Evolutionary conservation across 2,113 vertebrate species (phyloP).

Genomic region (Psilopsiagon aurifrons): DNA sequence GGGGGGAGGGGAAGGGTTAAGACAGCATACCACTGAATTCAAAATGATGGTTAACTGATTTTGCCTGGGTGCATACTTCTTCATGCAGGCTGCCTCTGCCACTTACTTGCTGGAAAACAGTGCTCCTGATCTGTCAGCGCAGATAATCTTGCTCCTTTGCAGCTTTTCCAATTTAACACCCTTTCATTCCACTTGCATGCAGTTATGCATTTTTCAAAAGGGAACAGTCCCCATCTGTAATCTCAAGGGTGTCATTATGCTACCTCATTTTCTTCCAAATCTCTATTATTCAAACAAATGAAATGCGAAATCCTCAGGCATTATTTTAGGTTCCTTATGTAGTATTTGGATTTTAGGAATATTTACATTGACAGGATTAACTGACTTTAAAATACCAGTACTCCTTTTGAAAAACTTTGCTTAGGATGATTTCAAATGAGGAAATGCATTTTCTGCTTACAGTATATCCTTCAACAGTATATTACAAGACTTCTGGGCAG

Average conservation of each 20-base stretch:
- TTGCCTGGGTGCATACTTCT: background rate
- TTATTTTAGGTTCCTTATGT: background rate
- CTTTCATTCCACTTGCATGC: background rate
- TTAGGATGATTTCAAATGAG: background rate
- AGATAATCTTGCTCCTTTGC: background rate
- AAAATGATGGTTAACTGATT: background rate
- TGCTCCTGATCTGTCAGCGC: background rate
- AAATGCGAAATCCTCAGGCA: background rate
- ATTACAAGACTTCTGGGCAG: background rate
- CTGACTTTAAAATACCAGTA: background rate
- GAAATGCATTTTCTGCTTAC: background rate
- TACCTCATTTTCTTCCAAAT: background rate
- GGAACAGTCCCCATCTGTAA: background rate
- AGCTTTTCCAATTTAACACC: background rate
- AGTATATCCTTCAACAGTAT: background rate
- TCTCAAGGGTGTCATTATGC: background rate
- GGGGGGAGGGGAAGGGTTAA: background rate
- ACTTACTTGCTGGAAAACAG: background rate
- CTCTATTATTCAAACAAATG: background rate
- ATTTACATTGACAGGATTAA: background rate
- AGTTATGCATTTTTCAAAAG: background rate
- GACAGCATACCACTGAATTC: background rate
- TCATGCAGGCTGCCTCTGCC: background rate
- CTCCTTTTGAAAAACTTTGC: background rate
- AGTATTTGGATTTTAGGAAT: background rate